These are phyloP conservation scores for Echinarachnius parma DNA, from an alignment of 53 echinoderm and acorn worm species.

Conservation along the genomic window DNA sequence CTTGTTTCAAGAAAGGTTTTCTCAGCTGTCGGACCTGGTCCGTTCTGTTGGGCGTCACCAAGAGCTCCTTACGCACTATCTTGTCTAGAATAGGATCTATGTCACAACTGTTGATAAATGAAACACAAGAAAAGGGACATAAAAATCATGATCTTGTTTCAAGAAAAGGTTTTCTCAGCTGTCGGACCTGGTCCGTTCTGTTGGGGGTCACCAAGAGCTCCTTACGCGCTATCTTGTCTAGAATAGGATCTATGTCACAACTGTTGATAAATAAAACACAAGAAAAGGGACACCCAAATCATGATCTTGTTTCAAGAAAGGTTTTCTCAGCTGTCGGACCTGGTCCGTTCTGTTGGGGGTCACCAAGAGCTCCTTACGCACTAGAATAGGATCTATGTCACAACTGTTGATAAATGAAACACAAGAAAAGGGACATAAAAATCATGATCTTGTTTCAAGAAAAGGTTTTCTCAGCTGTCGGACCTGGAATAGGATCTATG, in stretches of 20 bases:
- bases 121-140: not conserved
- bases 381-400: conserved; percentile 80
- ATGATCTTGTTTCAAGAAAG: not conserved
- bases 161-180: too few relatives aligned
- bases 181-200: conserved; percentile 67
- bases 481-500: too few relatives aligned
- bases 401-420: conserved; percentile 54
- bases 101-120: too few relatives aligned
- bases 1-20: not conserved
- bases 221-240: conserved; percentile 83
- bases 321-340: conserved; percentile 90
- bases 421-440: not conserved
- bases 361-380: conserved; percentile 82
- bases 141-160: too few relatives aligned
- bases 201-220: conserved; percentile 88
- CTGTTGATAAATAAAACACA: not conserved
- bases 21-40: too few relatives aligned
- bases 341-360: conserved; percentile 81
- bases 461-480: too few relatives aligned
- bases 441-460: too few relatives aligned
- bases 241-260: too few relatives aligned
- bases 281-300: not conserved
- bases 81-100: too few relatives aligned
- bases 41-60: conserved; percentile 83
- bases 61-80: conserved; percentile 79